Conservation (phyloP, 2,113 vertebrate species). For the Oriolus oriolus region DNA sequence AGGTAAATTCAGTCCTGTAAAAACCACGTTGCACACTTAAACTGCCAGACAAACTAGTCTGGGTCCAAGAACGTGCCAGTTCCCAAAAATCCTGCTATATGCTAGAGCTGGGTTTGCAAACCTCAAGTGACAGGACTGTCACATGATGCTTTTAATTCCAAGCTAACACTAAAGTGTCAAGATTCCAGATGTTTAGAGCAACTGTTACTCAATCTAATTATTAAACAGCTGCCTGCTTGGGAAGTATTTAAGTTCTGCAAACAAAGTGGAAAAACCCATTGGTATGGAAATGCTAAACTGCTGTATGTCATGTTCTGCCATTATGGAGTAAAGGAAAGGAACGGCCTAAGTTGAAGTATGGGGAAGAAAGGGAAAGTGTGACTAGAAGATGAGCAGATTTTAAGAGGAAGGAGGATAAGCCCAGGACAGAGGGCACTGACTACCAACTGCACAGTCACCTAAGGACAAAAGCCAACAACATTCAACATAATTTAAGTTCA, state of each 20-base stretch:
- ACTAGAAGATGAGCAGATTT: constrained; percentile 76
- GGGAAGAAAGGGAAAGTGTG: constrained; percentile 76
- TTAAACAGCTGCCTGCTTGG: constrained; percentile 68
- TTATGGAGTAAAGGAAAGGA: constrained; percentile 77
- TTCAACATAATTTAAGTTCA: constrained; percentile 72
- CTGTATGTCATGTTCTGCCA: constrained; percentile 75
- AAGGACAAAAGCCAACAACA: constrained; percentile 77
- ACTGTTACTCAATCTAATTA: constrained; percentile 64
- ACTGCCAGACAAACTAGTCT: constrained; percentile 64
- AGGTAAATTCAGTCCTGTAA: constrained; percentile 74
- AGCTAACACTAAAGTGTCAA: constrained; percentile 34
- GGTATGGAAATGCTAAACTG: constrained; percentile 73
- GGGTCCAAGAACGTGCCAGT: constrained; percentile 65
- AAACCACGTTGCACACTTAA: constrained; percentile 69
- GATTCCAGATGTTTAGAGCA: constrained; percentile 59
- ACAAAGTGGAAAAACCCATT: constrained; percentile 59
- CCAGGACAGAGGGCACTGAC: constrained; percentile 73
- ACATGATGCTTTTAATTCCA: constrained; percentile 42
- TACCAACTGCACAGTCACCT: constrained; percentile 74
- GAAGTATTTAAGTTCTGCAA: constrained; percentile 58
- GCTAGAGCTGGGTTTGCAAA: constrained; percentile 65
- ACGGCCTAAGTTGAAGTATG: constrained; percentile 72
- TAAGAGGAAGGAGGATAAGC: constrained; percentile 68
- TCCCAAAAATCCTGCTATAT: constrained; percentile 64
- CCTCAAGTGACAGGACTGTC: constrained; percentile 41